phyloP scores from a whole-genome alignment of 2,888 invertebrate genomes.

The Argynnis bischoffii region DNA sequence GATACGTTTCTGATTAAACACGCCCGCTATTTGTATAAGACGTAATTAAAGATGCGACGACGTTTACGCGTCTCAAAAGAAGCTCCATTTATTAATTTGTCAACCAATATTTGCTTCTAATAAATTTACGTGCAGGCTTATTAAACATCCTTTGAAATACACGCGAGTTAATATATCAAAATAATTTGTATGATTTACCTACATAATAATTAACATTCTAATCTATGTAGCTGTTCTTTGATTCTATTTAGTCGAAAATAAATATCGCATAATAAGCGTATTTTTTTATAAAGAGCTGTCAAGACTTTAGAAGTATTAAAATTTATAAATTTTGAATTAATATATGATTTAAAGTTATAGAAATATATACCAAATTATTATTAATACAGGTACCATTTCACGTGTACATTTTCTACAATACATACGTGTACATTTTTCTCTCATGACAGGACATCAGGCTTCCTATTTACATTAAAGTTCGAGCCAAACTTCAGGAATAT shows the following conservation, averaged over 20 bases:
- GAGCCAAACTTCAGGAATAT: slow-evolving; percentile 69
- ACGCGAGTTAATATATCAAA: slow-evolving; percentile 24
- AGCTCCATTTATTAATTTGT: slow-evolving; percentile 77
- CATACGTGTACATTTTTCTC: neutral
- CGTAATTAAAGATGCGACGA: slow-evolving; percentile 75
- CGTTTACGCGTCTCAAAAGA: slow-evolving; percentile 69
- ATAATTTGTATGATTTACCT: slow-evolving; percentile 38
- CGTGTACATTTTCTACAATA: neutral
- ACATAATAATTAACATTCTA: slow-evolving; percentile 57
- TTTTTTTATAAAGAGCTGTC: too few species aligned
- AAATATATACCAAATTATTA: neutral
- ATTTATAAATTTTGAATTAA: too few species aligned
- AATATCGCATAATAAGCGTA: too few species aligned
- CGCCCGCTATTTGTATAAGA: slow-evolving; percentile 65
- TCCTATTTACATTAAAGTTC: slow-evolving; percentile 68
- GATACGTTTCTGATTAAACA: slow-evolving; percentile 74
- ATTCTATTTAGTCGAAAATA: too few species aligned
- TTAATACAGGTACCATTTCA: neutral
- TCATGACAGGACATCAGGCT: neutral
- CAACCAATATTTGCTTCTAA: slow-evolving; percentile 76
- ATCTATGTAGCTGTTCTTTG: neutral
- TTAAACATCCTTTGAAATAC: slow-evolving; percentile 44
- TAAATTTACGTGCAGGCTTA: slow-evolving; percentile 64
- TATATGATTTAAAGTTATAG: neutral
- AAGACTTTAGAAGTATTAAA: too few species aligned